Conservation (phyloP, 2,888 invertebrate genomes). For the Pyrrhosoma nymphula region DNA sequence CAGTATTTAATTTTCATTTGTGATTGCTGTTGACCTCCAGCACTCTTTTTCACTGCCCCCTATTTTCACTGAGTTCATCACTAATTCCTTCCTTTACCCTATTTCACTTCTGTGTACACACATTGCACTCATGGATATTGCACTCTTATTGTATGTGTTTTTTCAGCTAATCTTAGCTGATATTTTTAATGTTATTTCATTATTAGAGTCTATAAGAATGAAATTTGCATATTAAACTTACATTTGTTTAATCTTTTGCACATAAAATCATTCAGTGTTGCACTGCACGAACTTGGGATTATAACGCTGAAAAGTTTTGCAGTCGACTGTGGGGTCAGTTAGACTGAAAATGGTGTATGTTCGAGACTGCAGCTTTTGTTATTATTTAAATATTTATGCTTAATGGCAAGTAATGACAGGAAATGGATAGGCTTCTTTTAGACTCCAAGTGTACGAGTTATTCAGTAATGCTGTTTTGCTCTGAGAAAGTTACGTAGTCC, state of each 20-base stretch:
- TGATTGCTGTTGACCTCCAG: background rate
- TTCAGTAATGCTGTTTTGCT: slow-evolving; percentile 36
- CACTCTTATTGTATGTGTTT: slow-evolving; percentile 25
- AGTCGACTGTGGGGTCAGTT: background rate
- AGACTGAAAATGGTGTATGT: background rate
- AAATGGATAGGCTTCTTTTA: background rate
- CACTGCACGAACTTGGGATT: background rate
- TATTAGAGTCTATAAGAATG: background rate
- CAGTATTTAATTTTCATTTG: background rate
- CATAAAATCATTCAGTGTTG: slow-evolving; percentile 27
- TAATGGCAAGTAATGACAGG: background rate
- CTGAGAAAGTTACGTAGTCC: slow-evolving; percentile 35
- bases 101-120: background rate
- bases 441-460: slow-evolving; percentile 35
- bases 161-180: background rate
- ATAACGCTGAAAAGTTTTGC: background rate
- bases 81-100: background rate
- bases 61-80: background rate
- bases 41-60: background rate
- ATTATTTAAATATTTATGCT: background rate
- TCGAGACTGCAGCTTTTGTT: background rate
- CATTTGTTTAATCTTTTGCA: background rate
- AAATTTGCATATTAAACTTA: background rate
- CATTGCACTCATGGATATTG: slow-evolving; percentile 28
- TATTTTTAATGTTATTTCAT: background rate